These are phyloP conservation scores for Crossoptilon crossoptilon DNA, from an alignment of 2,797 vertebrate species.

Conservation along the genomic window DNA sequence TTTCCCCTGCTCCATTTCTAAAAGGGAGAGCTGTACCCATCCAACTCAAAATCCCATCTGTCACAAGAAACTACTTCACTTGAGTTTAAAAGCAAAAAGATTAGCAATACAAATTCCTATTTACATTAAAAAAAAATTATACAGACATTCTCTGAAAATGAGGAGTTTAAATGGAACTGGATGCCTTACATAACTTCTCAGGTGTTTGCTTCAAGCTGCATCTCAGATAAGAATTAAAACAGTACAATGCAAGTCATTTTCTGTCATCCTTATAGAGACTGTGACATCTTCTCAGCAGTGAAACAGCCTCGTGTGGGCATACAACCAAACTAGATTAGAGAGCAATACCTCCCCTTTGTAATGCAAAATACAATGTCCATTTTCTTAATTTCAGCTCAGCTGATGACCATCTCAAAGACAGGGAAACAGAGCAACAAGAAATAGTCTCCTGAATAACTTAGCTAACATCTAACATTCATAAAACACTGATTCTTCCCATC, in stretches of 20 bases:
- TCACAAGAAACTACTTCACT: not conserved
- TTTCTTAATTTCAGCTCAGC: not conserved
- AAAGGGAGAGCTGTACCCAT: not conserved
- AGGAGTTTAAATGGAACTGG: not conserved
- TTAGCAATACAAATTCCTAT: not conserved
- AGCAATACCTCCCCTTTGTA: not conserved
- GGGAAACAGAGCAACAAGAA: not conserved
- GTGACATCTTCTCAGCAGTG: not conserved
- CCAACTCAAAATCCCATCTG: not conserved
- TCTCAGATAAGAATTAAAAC: not conserved
- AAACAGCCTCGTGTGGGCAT: not conserved
- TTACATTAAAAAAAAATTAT: not conserved
- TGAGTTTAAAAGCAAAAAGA: not conserved
- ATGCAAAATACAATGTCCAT: not conserved
- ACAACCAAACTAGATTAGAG: not conserved
- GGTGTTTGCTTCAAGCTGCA: not conserved
- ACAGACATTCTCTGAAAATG: not conserved
- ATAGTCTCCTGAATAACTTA: not conserved
- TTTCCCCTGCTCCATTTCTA: not conserved
- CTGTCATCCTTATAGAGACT: not conserved
- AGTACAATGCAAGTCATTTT: not conserved
- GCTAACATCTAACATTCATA: not conserved
- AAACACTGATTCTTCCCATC: rapidly evolving
- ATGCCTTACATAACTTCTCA: not conserved
- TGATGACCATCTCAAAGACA: not conserved